Evolutionary conservation across 2,888 invertebrate genomes (phyloP).

Genomic region (Nephrotoma flavescens): DNA sequence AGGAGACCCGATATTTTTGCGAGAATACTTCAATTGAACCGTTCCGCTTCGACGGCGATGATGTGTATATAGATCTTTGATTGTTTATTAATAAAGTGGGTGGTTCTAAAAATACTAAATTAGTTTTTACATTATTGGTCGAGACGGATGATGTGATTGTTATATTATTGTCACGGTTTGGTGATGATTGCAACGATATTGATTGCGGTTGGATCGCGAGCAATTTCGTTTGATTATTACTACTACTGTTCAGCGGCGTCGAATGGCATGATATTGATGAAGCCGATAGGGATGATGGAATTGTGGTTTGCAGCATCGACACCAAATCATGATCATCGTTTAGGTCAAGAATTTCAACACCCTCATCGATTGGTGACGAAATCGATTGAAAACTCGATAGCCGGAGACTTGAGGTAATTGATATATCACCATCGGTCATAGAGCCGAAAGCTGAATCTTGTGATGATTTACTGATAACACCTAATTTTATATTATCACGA

Average conservation of each 20-base stretch:
- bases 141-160: not conserved
- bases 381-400: conserved; percentile 32
- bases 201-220: not conserved
- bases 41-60: conserved; percentile 31
- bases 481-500: conserved; percentile 3
- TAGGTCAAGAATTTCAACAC: conserved; percentile 25
- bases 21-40: conserved; percentile 32
- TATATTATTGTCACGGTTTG: not conserved
- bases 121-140: not conserved
- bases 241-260: not conserved
- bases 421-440: conserved; percentile 31
- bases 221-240: not conserved
- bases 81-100: conserved; percentile 32
- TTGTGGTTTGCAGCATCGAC: not conserved
- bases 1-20: conserved; percentile 32
- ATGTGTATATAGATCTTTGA: conserved; percentile 32
- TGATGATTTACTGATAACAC: conserved; percentile 31
- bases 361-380: conserved; percentile 32
- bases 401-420: conserved; percentile 30
- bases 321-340: not conserved
- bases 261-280: not conserved
- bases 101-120: conserved; percentile 24
- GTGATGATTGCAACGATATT: not conserved
- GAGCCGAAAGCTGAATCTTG: conserved; percentile 33
- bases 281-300: not conserved